Evolutionary conservation across 2,113 vertebrate species (phyloP).

Genomic region (Thunnus thynnus): DNA sequence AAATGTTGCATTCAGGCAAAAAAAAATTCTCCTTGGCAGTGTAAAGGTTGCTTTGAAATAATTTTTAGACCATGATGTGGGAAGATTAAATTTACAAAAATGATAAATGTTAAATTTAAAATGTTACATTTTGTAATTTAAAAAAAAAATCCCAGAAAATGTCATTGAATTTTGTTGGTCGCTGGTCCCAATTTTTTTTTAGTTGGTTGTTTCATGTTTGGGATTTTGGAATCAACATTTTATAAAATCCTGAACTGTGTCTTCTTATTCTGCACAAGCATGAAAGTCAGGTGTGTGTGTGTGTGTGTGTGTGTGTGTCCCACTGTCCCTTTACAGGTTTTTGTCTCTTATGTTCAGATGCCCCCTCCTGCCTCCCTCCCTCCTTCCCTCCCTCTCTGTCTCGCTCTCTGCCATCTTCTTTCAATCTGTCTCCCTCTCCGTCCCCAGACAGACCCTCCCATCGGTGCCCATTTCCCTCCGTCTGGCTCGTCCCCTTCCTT

Average conservation of each 20-base stretch:
- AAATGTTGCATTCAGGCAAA: neutral
- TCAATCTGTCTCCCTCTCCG: constrained; percentile 46
- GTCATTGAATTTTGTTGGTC: neutral
- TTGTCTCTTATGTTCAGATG: constrained; percentile 19
- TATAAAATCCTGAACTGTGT: no score
- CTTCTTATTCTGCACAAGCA: neutral
- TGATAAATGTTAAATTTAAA: no score
- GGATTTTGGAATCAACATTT: no score
- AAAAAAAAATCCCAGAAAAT: no score
- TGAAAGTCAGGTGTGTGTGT: constrained; percentile 18
- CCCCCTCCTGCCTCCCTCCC: neutral
- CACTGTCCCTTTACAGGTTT: constrained; percentile 25
- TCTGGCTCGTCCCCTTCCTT: constrained; percentile 76
- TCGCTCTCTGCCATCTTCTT: constrained; percentile 26
- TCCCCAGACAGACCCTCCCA: constrained; percentile 69
- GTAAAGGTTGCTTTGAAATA: neutral
- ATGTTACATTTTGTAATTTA: no score
- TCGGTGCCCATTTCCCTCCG: constrained; percentile 66
- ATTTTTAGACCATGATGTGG: neutral
- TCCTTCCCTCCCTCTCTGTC: constrained; percentile 11
- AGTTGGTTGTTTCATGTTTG: no score
- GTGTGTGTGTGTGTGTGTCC: no score
- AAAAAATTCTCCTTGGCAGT: no score
- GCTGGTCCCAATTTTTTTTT: neutral
- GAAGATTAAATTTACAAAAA: neutral